Percentiles rank a stretch among this genome's conserved stretches.
phyloP scores from a whole-genome alignment of 1,140 invertebrate genomes.

The Temnothorax nylanderi region DNA sequence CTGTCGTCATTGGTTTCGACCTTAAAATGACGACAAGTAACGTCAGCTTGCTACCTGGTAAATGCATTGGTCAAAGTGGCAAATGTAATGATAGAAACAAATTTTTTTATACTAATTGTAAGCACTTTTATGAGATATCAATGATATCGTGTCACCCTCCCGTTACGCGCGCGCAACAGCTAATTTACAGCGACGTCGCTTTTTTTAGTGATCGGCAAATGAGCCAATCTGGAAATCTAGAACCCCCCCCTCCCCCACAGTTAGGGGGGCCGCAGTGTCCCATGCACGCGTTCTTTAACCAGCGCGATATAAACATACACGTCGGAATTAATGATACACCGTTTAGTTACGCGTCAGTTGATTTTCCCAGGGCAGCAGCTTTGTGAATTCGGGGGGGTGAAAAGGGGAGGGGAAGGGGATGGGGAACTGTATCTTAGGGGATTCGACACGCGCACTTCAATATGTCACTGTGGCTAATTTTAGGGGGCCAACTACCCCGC shows the following conservation, averaged over 20 bases:
- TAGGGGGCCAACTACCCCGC: conserved; percentile 75
- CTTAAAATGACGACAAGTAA: too few relatives aligned
- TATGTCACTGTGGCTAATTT: conserved; percentile 86
- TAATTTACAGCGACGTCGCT: too few relatives aligned
- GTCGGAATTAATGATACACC: conserved; percentile 85
- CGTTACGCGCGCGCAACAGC: background rate
- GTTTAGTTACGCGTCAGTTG: conserved; percentile 86
- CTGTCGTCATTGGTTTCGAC: too few relatives aligned
- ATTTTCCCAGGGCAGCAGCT: conserved; percentile 84
- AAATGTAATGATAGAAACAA: background rate
- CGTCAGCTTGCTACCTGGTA: background rate
- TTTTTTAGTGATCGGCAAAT: background rate
- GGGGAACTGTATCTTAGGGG: conserved; percentile 23
- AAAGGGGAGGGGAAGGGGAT: background rate
- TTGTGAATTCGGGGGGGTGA: conserved; percentile 54
- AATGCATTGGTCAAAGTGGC: background rate
- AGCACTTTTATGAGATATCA: too few relatives aligned
- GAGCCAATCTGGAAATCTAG: background rate
- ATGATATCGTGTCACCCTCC: too few relatives aligned
- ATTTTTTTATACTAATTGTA: background rate
- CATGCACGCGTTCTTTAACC: conserved; percentile 70
- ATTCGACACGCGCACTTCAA: conserved; percentile 73
- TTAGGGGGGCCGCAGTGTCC: background rate
- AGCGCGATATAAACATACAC: conserved; percentile 83
- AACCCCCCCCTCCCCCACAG: background rate